Conservation (phyloP, 2,797 vertebrate genomes). For the Phrynocephalus forsythii region DNA sequence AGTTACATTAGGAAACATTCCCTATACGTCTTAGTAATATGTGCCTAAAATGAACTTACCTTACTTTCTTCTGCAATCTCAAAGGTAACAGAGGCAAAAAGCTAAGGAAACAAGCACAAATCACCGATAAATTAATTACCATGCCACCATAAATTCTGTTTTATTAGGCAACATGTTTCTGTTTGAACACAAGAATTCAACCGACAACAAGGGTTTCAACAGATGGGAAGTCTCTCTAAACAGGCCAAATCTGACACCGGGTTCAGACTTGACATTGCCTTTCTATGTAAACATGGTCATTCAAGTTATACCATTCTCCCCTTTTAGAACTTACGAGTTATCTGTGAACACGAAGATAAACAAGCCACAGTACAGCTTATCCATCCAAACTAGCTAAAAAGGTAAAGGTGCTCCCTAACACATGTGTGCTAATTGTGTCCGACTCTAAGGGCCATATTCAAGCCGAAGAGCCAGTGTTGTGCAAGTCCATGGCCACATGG, state of each 20-base stretch:
- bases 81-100: slow-evolving; percentile 92
- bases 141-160: not conserved
- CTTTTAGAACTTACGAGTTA: not conserved
- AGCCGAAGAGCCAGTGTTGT: too few relatives aligned
- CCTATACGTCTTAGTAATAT: not conserved
- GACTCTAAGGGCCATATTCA: too few relatives aligned
- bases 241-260: not conserved
- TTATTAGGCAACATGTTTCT: not conserved
- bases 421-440: too few relatives aligned
- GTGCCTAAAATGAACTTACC: slow-evolving; percentile 77
- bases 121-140: not conserved
- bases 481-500: too few relatives aligned
- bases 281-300: not conserved
- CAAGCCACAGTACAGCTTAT: not conserved
- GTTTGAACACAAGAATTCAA: not conserved
- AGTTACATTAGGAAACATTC: not conserved
- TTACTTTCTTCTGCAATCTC: slow-evolving; percentile 88
- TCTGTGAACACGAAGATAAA: not conserved
- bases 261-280: not conserved
- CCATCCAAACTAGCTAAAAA: too few relatives aligned
- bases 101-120: slow-evolving; percentile 73
- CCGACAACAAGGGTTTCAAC: not conserved
- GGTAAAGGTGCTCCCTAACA: too few relatives aligned
- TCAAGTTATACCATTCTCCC: not conserved
- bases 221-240: not conserved